These are phyloP conservation scores for Corythaixoides concolor DNA, from an alignment of 2,113 vertebrate genomes.

Conservation along the genomic window DNA sequence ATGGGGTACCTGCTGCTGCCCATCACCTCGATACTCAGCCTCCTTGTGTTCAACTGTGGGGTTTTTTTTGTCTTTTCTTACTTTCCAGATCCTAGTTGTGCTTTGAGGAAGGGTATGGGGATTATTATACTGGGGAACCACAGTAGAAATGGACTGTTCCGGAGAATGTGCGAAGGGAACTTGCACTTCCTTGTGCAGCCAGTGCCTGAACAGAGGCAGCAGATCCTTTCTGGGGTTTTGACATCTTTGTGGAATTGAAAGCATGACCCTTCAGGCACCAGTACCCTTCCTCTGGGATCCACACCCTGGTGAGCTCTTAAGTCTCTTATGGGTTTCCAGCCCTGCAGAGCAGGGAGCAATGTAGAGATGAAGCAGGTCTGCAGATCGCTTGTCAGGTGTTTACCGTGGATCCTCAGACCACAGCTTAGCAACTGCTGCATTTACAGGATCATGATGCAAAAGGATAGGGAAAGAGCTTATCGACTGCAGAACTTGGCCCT, in stretches of 20 bases:
- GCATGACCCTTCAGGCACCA: not conserved
- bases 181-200: not conserved
- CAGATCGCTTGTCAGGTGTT: not conserved
- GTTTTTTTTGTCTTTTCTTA: not conserved
- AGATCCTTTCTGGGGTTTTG: not conserved
- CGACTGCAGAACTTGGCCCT: not conserved
- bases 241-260: not conserved
- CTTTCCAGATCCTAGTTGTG: not conserved
- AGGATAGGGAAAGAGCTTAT: not conserved
- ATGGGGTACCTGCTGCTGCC: not conserved
- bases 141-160: not conserved
- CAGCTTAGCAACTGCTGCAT: not conserved
- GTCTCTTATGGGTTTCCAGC: not conserved
- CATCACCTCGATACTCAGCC: rapidly evolving
- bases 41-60: not conserved
- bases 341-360: not conserved
- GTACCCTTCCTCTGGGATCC: not conserved
- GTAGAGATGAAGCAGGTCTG: not conserved
- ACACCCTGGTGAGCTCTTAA: not conserved
- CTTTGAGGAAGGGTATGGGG: not conserved
- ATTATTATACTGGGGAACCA: not conserved
- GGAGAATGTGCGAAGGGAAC: not conserved
- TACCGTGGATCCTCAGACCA: not conserved
- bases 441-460: not conserved
- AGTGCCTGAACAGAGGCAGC: rapidly evolving